Evolutionary conservation across 2,888 invertebrate genomes (phyloP), one percentile per base, ranked within the genome.

Genomic region (Drosophila siamana): DNA sequence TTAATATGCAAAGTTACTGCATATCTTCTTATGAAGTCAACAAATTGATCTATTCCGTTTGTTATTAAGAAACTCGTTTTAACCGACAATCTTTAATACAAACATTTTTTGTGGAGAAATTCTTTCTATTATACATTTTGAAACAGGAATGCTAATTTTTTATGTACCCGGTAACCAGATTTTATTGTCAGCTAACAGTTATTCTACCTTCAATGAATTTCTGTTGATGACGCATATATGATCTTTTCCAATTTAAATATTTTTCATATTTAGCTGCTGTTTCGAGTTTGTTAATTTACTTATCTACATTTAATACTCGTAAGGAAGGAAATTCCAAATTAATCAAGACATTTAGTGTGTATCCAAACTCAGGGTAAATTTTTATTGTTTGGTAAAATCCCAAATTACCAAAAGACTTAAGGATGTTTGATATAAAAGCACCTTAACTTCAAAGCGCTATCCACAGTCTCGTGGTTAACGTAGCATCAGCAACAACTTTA

Each of bases 391-490:
- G 11, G 15, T 40, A 48, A 48, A 52, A 52, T 43, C 28, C 40
- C 36, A 0, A 7, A 2, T 2, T n/a, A 16, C 4, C 46, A 41
- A 33, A 1, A 11, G 15, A 4, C 4, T 33, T 19, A 0, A 5
- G 19, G 6, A 11, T 50, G 19, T 24, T 48, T 9, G 47, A 24
- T 70, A 69, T 70, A 70, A 63, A 69, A 70, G 41, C 41, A 19
- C 13, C 26, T 6, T 5, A 2, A 1, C 1, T 43, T 13, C 7
- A 4, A 4, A 22, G n/a, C 9, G 24, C 1, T n/a, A 6, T 15
- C 56, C 66, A 46, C 59, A 70, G 54, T 70, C 38, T 36, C 15
- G 15, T 16, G 48, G 5, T 26, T 22, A 36, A n/a, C 15, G n/a
- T n/a, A 36, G 8, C 4, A 44, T 3, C 2, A 26, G 24, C 15